Conservation (phyloP, 2,113 vertebrate species). For the Elaphurus davidianus region DNA sequence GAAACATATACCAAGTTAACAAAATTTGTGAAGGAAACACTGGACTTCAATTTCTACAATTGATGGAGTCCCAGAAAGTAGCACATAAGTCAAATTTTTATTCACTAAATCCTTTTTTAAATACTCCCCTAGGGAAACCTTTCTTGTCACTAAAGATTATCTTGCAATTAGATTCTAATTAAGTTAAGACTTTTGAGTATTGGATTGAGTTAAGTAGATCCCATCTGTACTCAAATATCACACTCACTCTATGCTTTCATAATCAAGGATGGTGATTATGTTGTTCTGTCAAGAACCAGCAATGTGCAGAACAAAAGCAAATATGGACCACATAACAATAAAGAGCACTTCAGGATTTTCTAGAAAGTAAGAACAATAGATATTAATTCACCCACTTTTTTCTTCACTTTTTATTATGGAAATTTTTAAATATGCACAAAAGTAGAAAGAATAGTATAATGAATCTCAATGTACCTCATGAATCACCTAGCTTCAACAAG, state of each 20-base stretch:
- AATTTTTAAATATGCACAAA: slow-evolving; percentile 45
- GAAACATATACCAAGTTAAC: neutral
- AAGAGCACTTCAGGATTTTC: slow-evolving; percentile 56
- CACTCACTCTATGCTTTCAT: slow-evolving; percentile 34
- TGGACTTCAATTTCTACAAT: neutral
- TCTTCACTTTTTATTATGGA: slow-evolving; percentile 66
- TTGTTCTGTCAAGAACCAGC: slow-evolving; percentile 45
- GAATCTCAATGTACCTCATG: slow-evolving; percentile 36
- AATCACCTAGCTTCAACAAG: slow-evolving; percentile 45
- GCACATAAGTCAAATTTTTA: slow-evolving; percentile 24
- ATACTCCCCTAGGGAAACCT: slow-evolving; percentile 26
- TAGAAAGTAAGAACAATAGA: slow-evolving; percentile 50
- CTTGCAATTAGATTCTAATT: slow-evolving; percentile 65
- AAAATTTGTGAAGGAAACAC: neutral
- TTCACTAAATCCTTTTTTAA: slow-evolving; percentile 53
- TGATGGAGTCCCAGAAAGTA: neutral
- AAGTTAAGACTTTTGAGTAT: slow-evolving; percentile 54
- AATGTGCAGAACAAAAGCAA: slow-evolving; percentile 21
- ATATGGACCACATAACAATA: slow-evolving; percentile 30
- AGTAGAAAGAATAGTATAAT: slow-evolving; percentile 49
- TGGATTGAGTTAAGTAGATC: slow-evolving; percentile 52
- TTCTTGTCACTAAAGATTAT: slow-evolving; percentile 64
- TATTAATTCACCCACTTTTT: slow-evolving; percentile 51
- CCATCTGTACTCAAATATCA: slow-evolving; percentile 48
- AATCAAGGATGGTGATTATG: neutral